These are phyloP conservation scores for Tridacna crocea DNA, from an alignment of 2,888 invertebrate genomes.

Conservation along the genomic window DNA sequence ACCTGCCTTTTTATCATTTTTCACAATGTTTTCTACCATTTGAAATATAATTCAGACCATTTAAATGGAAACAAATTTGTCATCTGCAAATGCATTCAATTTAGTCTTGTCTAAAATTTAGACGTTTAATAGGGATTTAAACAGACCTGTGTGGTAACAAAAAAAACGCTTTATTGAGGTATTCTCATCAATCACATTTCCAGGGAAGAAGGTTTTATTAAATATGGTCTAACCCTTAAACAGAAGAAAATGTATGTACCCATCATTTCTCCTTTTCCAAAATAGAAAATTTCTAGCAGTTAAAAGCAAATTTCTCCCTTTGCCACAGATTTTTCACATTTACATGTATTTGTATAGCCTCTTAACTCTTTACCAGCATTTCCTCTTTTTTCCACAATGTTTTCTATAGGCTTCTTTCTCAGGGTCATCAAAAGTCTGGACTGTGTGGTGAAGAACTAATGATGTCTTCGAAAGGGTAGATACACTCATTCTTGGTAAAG, in stretches of 20 bases:
- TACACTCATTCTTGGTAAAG: no score
- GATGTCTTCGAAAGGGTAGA: no score
- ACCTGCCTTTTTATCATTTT: no score
- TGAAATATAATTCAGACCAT: neutral
- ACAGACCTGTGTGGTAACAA: neutral
- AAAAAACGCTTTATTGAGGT: neutral
- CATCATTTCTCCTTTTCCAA: no score
- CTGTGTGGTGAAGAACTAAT: neutral
- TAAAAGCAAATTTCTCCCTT: no score
- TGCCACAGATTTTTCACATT: no score
- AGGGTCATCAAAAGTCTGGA: neutral
- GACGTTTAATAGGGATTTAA: neutral
- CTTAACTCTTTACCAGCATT: no score
- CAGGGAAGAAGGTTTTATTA: neutral
- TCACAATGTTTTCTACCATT: neutral
- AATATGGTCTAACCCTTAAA: neutral
- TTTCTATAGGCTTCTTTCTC: no score
- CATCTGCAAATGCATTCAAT: neutral
- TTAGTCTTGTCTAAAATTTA: neutral
- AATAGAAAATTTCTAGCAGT: no score
- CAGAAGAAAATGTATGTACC: no score
- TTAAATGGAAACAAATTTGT: neutral
- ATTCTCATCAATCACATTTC: neutral
- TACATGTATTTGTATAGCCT: no score
- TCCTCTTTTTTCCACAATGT: no score